Evolutionary conservation across 2,888 invertebrate genomes (phyloP).

Genomic region (Rapana venosa): DNA sequence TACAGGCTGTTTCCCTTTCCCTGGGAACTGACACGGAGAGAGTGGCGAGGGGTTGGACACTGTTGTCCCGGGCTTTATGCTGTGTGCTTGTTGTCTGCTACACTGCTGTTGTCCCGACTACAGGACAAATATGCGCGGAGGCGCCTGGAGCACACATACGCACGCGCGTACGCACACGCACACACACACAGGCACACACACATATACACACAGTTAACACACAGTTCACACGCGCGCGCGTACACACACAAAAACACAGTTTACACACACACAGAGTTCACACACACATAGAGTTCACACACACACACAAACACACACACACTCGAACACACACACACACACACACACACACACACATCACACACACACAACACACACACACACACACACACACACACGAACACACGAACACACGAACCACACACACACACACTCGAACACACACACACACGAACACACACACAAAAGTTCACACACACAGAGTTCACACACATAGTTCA

Average conservation of each 20-base stretch:
- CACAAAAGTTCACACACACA: too few relatives aligned
- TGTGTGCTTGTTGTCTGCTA: too few relatives aligned
- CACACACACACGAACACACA: too few relatives aligned
- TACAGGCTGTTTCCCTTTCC: too few relatives aligned
- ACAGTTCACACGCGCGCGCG: not conserved
- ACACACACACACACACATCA: not conserved
- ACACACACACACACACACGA: not conserved
- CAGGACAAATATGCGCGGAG: too few relatives aligned
- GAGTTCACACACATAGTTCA: too few relatives aligned
- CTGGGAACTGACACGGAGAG: too few relatives aligned
- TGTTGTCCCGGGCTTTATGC: too few relatives aligned
- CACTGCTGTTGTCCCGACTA: too few relatives aligned
- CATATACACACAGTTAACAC: slow-evolving; percentile 25
- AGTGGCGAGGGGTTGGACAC: too few relatives aligned
- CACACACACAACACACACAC: not conserved
- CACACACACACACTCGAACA: not conserved
- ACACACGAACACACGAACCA: not conserved
- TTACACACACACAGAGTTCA: not conserved
- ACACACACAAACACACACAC: not conserved
- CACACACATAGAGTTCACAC: slow-evolving; percentile 7
- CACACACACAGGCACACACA: not conserved
- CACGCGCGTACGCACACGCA: not conserved
- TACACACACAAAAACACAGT: not conserved
- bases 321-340: not conserved
- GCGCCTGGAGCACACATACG: not conserved